Evolutionary conservation across 2,113 vertebrate species (phyloP), one percentile per base, ranked within the genome.

Genomic region (Rhinolophus sinicus): DNA sequence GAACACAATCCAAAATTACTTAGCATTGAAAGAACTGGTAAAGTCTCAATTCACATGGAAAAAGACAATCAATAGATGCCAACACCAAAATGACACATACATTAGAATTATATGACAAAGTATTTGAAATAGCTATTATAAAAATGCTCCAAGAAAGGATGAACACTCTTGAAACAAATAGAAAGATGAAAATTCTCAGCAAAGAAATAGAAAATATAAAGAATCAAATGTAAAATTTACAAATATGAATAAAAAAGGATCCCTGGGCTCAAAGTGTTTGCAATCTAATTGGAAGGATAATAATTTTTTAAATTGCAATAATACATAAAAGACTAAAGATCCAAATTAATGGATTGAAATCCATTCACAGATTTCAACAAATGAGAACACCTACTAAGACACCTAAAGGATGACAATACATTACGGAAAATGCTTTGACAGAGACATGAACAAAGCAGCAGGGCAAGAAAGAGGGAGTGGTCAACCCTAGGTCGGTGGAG

Each of bases 1-100:
- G 54, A 13, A 64, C 69, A 73, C 40, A 90, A 86, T 54, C 56
- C n/a, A 95, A 67, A 97, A 90, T 94, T 94, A 83, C 44, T 85
- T 12, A 87, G 80, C 80, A 33, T 30, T 54, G 24, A 67, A 93
- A 96, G 50, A 70, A 94, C 13, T 83, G 72, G 38, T 52, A 30
- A 86, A 87, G 12, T 91, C 24, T 88, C 70, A 62, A 56, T 40
- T 87, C n/a, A 65, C n/a, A 3, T 73, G 50, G 75, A 67, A 90
- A 93, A 84, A 91, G 33, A 73, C 11, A 78, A 30, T 81, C 67
- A 92, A 38, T 18, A 76, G 78, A 65, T 54, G 58, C 40, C 72
- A 95, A 56, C 50, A 91, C 30, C 50, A 95, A 95, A 78, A 91
- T 73, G 81, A 44, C 6, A 90, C n/a, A 44, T 60, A n/a, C 21